phyloP scores from a whole-genome alignment of 2,797 vertebrate species.

The Gymnopithys bicolor region DNA sequence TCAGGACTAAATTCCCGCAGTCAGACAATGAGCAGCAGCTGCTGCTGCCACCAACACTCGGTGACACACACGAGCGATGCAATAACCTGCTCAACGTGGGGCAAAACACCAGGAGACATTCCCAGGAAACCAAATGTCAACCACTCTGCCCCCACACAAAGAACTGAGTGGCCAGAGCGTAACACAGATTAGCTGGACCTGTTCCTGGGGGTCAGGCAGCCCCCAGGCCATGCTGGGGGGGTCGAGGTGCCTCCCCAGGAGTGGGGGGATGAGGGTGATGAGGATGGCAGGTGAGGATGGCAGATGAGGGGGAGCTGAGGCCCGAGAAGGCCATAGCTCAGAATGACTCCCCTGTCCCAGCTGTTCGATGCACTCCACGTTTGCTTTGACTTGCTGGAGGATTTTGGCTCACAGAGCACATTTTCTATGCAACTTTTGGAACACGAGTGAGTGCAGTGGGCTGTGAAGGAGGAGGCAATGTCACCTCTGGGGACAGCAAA shows the following conservation, averaged over 20 bases:
- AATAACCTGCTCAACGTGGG: not conserved
- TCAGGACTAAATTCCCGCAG: not conserved
- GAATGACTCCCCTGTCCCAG: not conserved
- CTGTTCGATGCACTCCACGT: not conserved
- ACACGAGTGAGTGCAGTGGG: not conserved
- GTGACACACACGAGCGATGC: not conserved
- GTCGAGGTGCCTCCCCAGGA: not conserved
- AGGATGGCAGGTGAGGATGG: not conserved
- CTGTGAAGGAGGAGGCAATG: not conserved
- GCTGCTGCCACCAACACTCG: not conserved
- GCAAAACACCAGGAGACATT: not conserved
- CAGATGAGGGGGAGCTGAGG: not conserved
- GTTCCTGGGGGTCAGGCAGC: not conserved
- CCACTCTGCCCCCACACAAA: not conserved
- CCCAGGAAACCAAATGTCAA: not conserved
- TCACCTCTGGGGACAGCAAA: not conserved
- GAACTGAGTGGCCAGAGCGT: not conserved
- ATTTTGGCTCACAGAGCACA: not conserved
- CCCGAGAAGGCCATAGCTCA: not conserved
- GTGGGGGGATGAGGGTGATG: not conserved
- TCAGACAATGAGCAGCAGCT: constrained; percentile 30
- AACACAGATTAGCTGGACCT: not conserved
- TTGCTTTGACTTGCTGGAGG: not conserved
- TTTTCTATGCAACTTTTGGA: not conserved
- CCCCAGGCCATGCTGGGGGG: not conserved